A percentile compares a stretch with the other conserved stretches of the same genome.
phyloP scores from a whole-genome alignment of 1,140 invertebrate genomes.

The Drosophila melanica region DNA sequence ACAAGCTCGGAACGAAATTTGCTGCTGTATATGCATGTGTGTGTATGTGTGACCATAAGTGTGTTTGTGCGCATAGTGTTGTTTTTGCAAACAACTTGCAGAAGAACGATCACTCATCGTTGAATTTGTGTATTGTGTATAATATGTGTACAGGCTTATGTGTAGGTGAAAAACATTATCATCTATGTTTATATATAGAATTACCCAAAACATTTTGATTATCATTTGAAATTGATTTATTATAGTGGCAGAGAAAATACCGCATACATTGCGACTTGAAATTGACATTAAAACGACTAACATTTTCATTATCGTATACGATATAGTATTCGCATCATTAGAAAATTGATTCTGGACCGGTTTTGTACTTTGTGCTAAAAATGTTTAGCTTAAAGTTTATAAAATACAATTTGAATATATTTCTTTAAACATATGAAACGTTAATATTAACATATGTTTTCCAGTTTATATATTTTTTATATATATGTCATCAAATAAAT shows the following conservation, averaged over 20 bases:
- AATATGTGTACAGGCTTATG: slow-evolving; percentile 19
- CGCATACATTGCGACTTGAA: slow-evolving; percentile 13
- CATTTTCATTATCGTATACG: neutral
- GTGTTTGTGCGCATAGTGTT: slow-evolving; percentile 9
- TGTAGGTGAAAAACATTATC: slow-evolving; percentile 38
- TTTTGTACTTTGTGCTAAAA: neutral
- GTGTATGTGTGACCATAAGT: neutral
- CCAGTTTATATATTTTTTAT: no score
- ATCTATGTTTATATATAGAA: slow-evolving; percentile 53
- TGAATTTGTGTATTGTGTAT: neutral
- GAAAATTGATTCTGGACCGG: neutral
- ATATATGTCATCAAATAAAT: no score
- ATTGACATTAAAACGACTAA: neutral
- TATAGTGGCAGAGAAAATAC: slow-evolving; percentile 10
- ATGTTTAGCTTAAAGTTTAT: no score
- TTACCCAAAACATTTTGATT: slow-evolving; percentile 38
- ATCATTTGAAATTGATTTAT: slow-evolving; percentile 44
- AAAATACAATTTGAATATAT: no score
- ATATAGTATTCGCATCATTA: neutral
- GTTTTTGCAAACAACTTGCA: slow-evolving; percentile 29
- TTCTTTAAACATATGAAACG: no score
- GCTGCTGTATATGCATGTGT: slow-evolving; percentile 17
- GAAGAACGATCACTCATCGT: slow-evolving; percentile 33
- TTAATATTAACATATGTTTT: no score
- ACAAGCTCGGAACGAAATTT: slow-evolving; percentile 45